A percentile compares a stretch with the other conserved stretches of the same genome.
These are phyloP conservation scores for Platycercus adscitus DNA, from an alignment of 2,113 vertebrate genomes.

Conservation along the genomic window DNA sequence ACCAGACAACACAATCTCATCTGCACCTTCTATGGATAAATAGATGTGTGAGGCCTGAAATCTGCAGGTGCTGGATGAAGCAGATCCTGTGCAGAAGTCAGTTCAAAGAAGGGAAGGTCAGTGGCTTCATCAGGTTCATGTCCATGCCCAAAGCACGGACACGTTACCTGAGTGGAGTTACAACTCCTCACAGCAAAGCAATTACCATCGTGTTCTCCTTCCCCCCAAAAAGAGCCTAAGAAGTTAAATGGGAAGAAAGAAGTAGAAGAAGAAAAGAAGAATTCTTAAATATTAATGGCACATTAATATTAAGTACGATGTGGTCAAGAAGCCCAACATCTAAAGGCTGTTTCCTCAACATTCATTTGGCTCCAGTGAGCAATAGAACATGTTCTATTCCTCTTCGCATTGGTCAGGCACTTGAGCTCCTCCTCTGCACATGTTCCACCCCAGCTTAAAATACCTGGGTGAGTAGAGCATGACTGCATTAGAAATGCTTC, in stretches of 20 bases:
- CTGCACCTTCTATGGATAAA: background rate
- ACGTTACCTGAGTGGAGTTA: background rate
- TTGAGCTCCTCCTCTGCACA: background rate
- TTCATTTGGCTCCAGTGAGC: background rate
- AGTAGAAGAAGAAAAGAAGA: too few species aligned
- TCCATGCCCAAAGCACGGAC: background rate
- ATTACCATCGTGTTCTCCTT: background rate
- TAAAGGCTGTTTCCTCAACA: background rate
- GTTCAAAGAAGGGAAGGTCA: background rate
- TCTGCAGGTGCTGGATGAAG: fast-evolving
- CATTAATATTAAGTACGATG: background rate
- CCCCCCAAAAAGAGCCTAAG: background rate
- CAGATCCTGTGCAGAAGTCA: fast-evolving
- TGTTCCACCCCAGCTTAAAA: background rate
- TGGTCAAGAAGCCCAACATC: background rate
- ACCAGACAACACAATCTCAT: background rate
- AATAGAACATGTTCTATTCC: background rate
- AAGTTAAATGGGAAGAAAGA: background rate
- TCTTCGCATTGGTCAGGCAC: background rate
- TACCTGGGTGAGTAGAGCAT: background rate
- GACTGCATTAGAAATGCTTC: background rate
- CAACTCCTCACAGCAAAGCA: background rate
- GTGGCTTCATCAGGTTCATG: background rate
- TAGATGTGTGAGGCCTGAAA: background rate
- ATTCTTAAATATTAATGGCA: background rate